Base-by-base conservation (phyloP, 2,113 vertebrate species). In the Ceratotherium simum region DNA sequence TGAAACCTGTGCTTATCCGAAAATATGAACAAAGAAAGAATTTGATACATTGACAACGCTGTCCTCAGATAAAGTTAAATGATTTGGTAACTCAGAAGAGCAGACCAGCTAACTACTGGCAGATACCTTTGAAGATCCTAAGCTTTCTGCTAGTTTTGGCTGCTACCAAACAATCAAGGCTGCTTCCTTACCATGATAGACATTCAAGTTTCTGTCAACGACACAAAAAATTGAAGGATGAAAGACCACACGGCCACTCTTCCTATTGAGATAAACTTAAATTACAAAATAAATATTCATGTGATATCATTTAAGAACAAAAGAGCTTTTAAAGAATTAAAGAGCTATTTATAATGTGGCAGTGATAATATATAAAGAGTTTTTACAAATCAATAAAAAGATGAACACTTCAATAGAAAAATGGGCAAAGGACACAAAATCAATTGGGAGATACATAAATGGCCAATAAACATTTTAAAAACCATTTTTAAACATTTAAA, bases 341-440 rank as follows among this genome's bases (percentile, higher is more conserved):
- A 31, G 9, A 67, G 2, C 80, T 64, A 82, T 54, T 91, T 92
- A 86, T 70, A 93, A 93, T 64, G 39, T 51, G 48, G 82, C 72
- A 95, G 33, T 83, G 17, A 39, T 84, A 82, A 80, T 75, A 82
- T 62, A 60, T 73, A 85, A 91, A 80, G 60, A 84, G 36, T 16
- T 92, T 42, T 64, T 87, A 93, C 2, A 78, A 65, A 90, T 87
- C 69, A 95, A 91, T 92, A 67, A 96, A 95, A 96, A 90, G 42
- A 89, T 76, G 27, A 96, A 79, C 14, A 83, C 8, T 8, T 33
- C 76, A 91, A 70, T 65, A 94, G 20, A 88, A 97, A 97, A 87
- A 65, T 92, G 39, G 25, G 13, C 20, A 75, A 96, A 92, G 18
- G 17, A 62, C 36, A 93, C 33, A 70, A 96, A 91, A 92, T 91